These are phyloP conservation scores for Vannuccia rotundouncinata DNA, from an alignment of 2,888 invertebrate genomes.

Conservation along the genomic window DNA sequence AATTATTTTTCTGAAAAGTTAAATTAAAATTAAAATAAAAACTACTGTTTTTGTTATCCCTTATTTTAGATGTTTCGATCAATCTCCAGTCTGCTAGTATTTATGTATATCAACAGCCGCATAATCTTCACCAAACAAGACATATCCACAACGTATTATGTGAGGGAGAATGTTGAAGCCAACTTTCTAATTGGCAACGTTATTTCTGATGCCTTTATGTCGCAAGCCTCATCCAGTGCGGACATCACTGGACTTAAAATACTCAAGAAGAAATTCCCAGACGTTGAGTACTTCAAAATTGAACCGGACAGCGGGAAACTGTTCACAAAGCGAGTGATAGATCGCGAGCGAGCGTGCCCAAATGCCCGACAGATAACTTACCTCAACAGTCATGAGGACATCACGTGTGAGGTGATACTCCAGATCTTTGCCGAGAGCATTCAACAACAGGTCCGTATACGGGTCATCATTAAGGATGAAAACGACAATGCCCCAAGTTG, in stretches of 20 bases:
- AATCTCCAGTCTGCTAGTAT: too few species aligned
- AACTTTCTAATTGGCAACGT: neutral
- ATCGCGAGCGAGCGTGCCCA: neutral
- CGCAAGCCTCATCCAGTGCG: neutral
- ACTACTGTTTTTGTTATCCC: too few species aligned
- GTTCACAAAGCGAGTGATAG: neutral
- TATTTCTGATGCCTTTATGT: neutral
- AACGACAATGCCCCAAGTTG: conserved; percentile 31
- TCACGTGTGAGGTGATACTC: neutral
- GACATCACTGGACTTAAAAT: neutral
- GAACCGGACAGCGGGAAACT: neutral
- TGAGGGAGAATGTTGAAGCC: neutral
- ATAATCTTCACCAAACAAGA: too few species aligned
- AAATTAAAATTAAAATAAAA: too few species aligned
- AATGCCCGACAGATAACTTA: neutral
- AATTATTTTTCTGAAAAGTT: too few species aligned
- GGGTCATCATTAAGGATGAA: conserved; percentile 6
- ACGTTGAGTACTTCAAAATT: conserved; percentile 5
- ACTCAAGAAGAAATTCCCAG: conserved; percentile 1
- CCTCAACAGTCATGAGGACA: neutral
- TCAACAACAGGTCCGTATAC: conserved; percentile 9
- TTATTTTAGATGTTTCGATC: too few species aligned
- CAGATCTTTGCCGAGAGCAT: conserved; percentile 10
- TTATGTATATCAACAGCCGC: too few species aligned
- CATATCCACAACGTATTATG: neutral